Conservation (phyloP, 2,888 invertebrate species). For the Troilus luridus region DNA sequence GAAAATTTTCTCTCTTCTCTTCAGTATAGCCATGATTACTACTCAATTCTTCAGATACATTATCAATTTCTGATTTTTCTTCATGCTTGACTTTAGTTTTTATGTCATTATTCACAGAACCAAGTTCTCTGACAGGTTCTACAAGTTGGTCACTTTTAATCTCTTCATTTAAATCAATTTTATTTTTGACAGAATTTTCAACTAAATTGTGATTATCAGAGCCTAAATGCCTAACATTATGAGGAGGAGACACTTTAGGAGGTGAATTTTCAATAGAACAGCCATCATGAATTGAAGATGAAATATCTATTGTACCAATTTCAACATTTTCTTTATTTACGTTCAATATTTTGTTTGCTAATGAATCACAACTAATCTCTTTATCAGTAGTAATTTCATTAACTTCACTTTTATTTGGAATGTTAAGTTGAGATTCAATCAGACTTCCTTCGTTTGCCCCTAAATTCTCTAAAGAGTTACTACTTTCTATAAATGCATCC, state of each 20-base stretch:
- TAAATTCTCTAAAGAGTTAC: conserved; percentile 22
- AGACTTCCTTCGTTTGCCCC: conserved; percentile 15
- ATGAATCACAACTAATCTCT: background rate
- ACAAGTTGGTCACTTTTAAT: background rate
- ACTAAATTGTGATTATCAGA: background rate
- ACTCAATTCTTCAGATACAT: background rate
- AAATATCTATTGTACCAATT: background rate
- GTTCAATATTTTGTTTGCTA: background rate
- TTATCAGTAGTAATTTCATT: background rate
- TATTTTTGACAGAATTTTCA: background rate
- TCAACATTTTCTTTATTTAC: background rate
- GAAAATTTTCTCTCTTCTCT: background rate
- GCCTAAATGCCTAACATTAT: background rate
- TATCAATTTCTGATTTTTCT: background rate
- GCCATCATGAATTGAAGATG: background rate
- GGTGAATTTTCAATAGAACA: background rate
- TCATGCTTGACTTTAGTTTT: background rate
- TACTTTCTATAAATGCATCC: conserved; percentile 46
- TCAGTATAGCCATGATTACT: background rate
- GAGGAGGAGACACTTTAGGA: background rate
- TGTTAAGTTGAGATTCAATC: conserved; percentile 53
- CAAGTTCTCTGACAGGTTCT: background rate
- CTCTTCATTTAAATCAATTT: background rate
- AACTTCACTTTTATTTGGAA: conserved; percentile 48
- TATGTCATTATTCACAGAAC: background rate